phyloP scores from a whole-genome alignment of 2,888 invertebrate genomes.

The Epinotia nisella region DNA sequence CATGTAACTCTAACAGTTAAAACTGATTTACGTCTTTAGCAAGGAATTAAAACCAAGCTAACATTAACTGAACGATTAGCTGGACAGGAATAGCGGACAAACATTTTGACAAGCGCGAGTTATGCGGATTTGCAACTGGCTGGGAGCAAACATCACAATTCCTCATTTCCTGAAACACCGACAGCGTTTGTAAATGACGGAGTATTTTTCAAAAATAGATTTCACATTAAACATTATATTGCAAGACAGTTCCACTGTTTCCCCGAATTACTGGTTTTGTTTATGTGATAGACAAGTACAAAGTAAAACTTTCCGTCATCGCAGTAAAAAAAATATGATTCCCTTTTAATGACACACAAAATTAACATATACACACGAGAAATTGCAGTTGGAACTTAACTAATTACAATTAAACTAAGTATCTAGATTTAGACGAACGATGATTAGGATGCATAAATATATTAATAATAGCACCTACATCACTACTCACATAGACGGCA shows the following conservation, averaged over 20 bases:
- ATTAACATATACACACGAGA: too few species aligned
- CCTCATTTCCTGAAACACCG: conserved; percentile 39
- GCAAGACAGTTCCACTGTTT: conserved; percentile 3
- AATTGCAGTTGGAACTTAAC: too few species aligned
- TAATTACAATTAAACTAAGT: too few species aligned
- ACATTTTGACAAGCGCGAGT: conserved; percentile 55
- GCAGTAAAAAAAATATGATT: background rate
- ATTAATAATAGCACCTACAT: too few species aligned
- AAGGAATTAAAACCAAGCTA: conserved; percentile 26
- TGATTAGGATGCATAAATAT: too few species aligned
- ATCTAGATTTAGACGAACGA: too few species aligned
- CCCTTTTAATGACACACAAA: too few species aligned
- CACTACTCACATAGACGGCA: too few species aligned
- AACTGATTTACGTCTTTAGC: conserved; percentile 34
- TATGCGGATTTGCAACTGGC: conserved; percentile 53
- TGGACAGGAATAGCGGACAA: conserved; percentile 47
- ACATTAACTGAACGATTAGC: conserved; percentile 31
- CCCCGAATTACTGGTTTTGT: background rate
- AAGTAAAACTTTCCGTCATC: background rate
- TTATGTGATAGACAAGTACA: conserved; percentile 1
- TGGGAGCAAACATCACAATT: conserved; percentile 42
- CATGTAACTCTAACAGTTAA: conserved; percentile 31
- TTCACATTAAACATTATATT: conserved; percentile 21
- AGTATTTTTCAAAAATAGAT: conserved; percentile 27
- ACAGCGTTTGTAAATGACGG: conserved; percentile 13